Base-by-base conservation (phyloP, 2,888 invertebrate genomes). In the Thymelicus acteon region DNA sequence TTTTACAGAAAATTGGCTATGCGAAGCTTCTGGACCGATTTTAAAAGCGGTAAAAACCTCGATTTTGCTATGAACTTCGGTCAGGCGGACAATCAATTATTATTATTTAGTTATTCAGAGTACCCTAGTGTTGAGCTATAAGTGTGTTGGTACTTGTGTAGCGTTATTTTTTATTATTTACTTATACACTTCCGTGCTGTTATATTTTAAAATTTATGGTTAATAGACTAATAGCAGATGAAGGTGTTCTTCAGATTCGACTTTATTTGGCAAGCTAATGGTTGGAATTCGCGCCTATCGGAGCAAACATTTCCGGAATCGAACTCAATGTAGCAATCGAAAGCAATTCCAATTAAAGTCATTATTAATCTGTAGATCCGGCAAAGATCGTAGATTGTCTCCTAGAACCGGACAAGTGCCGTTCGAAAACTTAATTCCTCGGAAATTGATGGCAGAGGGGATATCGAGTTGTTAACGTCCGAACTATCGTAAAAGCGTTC, bases 381-480 rank as follows among this genome's bases (percentile, higher is more conserved):
- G 19, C 49, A 19, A 19, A 15, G 49, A 44, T 44, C 44, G 57
- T 57, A 31, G 57, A 31, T 31, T 31, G 31, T 57, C 31, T 6
- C 10, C 31, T 31, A 31, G 31, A 5, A 31, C 49, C 31, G 31
- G 24, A 12, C 57, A 8, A 24, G 19, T 15, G 57, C 31, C 57
- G n/a, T 58, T 58, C 58, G n/a, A 39, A 58, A 39, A 58, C 31
- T 58, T 58, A 58, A 58, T 58, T 58, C 37, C n/a, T 39, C 58
- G 58, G 39, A 58, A 58, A 58, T 58, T 37, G 39, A 37, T 39
- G 13, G 7, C 37, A 39, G n/a, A 39, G n/a, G 3, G 39, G 57
- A 57, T 31, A 12, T 15, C 57, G 57, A 39, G 13, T 58, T 58
- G 13, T 37, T 39, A 58, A n/a, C 39, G 58, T 39, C 39, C 58